These are phyloP conservation scores for Podarcis lilfordi DNA, from an alignment of 2,797 vertebrate species.

Conservation along the genomic window DNA sequence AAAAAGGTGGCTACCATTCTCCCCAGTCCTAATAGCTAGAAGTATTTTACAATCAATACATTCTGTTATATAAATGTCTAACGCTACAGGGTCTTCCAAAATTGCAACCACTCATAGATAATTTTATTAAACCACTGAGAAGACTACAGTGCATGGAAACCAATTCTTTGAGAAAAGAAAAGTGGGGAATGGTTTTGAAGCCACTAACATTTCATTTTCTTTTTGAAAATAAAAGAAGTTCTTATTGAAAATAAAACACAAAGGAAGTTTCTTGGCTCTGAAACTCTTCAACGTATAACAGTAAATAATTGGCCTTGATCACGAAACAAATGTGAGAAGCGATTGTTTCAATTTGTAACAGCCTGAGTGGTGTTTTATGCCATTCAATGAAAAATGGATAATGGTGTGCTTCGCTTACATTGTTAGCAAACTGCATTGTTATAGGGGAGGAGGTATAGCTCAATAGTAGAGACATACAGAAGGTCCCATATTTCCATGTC, in stretches of 20 bases:
- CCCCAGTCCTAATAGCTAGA: conserved; percentile 38
- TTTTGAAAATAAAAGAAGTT: conserved; percentile 35
- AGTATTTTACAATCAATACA: conserved; percentile 59
- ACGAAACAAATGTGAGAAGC: conserved; percentile 30
- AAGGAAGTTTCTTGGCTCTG: conserved; percentile 39
- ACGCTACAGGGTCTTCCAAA: conserved; percentile 54
- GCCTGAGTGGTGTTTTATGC: neutral
- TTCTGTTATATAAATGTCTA: conserved; percentile 57
- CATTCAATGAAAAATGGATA: conserved; percentile 15
- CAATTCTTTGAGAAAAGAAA: conserved; percentile 53
- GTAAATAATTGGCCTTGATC: conserved; percentile 23
- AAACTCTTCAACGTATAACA: conserved; percentile 27
- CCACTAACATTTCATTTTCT: conserved; percentile 25
- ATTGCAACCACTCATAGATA: conserved; percentile 58
- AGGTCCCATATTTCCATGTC: neutral
- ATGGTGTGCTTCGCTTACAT: neutral
- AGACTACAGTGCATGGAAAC: conserved; percentile 52
- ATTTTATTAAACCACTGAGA: conserved; percentile 57
- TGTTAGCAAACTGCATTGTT: neutral
- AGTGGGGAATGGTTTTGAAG: conserved; percentile 47
- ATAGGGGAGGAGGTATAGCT: neutral
- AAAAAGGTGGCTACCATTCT: conserved; percentile 46
- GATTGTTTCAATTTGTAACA: neutral
- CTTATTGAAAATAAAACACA: conserved; percentile 41
- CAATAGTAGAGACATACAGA: neutral